phyloP scores from a whole-genome alignment of 2,888 invertebrate species.

The Resseliella maxima region DNA sequence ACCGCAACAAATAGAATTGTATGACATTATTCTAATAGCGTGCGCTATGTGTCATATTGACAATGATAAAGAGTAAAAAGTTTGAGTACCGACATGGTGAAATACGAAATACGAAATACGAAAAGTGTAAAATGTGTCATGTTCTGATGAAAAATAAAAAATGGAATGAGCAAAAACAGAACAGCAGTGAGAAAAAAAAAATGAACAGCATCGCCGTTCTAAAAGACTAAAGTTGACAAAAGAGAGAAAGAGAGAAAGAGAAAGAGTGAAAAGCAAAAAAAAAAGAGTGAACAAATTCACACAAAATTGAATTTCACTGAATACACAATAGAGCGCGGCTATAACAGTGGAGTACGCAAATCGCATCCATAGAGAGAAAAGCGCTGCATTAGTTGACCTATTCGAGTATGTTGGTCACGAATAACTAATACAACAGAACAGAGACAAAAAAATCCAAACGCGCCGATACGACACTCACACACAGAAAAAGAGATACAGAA shows the following conservation, averaged over 20 bases:
- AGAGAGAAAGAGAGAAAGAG: background rate
- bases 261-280: too few relatives aligned
- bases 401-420: conserved; percentile 55
- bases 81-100: background rate
- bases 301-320: conserved; percentile 51
- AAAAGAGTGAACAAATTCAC: conserved; percentile 35
- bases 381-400: conserved; percentile 39
- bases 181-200: background rate
- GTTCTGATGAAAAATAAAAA: conserved; percentile 26
- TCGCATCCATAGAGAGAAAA: background rate
- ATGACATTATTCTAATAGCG: background rate
- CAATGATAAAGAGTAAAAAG: background rate
- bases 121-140: conserved; percentile 22
- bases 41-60: too few relatives aligned
- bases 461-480: too few relatives aligned
- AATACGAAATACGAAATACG: conserved; percentile 8
- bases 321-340: background rate
- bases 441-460: background rate
- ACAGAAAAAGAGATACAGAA: too few relatives aligned
- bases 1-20: conserved; percentile 5
- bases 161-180: background rate
- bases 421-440: conserved; percentile 33
- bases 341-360: background rate
- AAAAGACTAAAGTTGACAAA: conserved; percentile 5
- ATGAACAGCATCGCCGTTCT: background rate